Evolutionary conservation across 2,888 invertebrate species (phyloP), one percentile per base, ranked within the genome.

Genomic region (Baccha elongata): DNA sequence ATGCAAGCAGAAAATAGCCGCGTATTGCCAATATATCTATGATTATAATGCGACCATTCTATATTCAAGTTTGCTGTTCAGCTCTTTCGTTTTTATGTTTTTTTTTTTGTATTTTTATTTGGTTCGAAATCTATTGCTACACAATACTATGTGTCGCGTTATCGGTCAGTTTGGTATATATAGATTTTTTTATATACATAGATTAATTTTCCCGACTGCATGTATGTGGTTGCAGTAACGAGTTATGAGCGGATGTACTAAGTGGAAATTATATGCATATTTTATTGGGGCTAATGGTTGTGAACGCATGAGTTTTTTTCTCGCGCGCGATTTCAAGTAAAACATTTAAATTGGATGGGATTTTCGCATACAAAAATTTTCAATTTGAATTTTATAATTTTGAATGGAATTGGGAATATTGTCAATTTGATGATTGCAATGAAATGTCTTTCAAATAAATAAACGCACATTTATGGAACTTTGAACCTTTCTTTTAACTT

Each of bases 241-340:
- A 81, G 81, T 81, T 81, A 81, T 71, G 76, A 81, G 81, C 81
- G 81, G 81, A 81, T 81, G 81, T 76, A 81, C 71, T 81, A 81
- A 81, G 81, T 81, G 75, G 76, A 81, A 76, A 76, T 81, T 80
- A 74, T 74, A 74, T 74, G 80, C 80, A 80, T 69, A 80, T 80
- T 80, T 81, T 81, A 81, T 81, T 81, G 81, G 76, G 81, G 81
- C 81, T 81, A 81, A 81, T 81, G 81, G 71, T 40, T 71, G 69
- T 75, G 50, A 48, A 29, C 26, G 55, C 42, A 48, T 32, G 19
- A 13, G 37, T 7, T 29, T 19, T 13, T 42, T 26, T 29, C 17
- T 29, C 32, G 60, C 1, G 2, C 8, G 8, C 23, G 26, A n/a
- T n/a, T n/a, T n/a, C n/a, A 19, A n/a, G 17, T 4, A 19, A 60